A percentile compares a stretch with the other conserved stretches of the same genome.
Conservation (phyloP, 2,888 invertebrate species). For the Ecdyonurus torrentis region DNA sequence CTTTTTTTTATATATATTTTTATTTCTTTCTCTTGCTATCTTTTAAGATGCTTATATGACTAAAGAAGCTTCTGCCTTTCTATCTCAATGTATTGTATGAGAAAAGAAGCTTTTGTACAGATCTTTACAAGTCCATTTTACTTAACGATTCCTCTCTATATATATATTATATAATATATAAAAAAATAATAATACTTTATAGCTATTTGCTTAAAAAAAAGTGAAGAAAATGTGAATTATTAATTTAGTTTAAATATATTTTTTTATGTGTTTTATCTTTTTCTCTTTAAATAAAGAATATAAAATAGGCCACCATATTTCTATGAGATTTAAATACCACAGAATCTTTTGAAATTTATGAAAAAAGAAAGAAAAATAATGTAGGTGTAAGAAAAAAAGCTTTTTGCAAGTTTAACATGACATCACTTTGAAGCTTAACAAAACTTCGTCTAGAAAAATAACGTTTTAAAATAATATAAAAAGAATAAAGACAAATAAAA, state of each 20-base stretch:
- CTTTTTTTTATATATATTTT: neutral
- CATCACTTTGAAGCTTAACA: neutral
- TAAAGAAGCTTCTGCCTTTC: neutral
- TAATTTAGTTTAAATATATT: too few relatives aligned
- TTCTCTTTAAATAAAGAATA: too few relatives aligned
- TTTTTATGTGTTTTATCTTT: too few relatives aligned
- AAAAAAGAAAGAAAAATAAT: too few relatives aligned
- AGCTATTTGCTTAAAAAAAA: too few relatives aligned
- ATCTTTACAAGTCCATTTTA: neutral
- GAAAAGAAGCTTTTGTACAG: neutral
- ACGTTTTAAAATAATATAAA: neutral
- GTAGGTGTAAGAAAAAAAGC: too few relatives aligned
- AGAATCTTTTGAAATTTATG: too few relatives aligned
- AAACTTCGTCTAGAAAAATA: too few relatives aligned
- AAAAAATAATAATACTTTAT: too few relatives aligned
- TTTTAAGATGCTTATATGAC: neutral
- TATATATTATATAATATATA: too few relatives aligned
- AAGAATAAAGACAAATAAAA: neutral
- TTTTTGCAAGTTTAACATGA: too few relatives aligned
- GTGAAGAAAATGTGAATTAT: too few relatives aligned
- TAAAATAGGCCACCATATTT: neutral
- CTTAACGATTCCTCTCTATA: neutral
- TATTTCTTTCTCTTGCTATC: neutral
- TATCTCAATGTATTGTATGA: neutral
- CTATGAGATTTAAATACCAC: neutral